These are phyloP conservation scores for Eidolon helvum DNA, from an alignment of 2,113 vertebrate species.

Conservation along the genomic window DNA sequence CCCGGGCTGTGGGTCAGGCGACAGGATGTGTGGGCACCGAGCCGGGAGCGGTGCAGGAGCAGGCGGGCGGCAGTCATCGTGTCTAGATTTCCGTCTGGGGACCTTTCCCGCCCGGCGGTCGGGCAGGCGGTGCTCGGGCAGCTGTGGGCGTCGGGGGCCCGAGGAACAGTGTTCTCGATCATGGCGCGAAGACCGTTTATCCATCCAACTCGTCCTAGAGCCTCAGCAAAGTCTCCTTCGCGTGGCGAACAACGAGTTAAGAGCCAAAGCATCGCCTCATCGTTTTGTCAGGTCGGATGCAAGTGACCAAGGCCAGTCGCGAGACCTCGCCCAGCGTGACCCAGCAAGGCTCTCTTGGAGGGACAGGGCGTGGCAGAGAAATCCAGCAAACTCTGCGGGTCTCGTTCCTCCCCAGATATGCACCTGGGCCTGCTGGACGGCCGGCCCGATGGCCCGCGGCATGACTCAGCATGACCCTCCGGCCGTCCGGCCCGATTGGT, in stretches of 20 bases:
- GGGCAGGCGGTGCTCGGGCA: fast-evolving
- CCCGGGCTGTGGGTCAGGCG: neutral
- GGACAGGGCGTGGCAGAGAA: fast-evolving
- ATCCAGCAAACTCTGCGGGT: fast-evolving
- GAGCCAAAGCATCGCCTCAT: neutral
- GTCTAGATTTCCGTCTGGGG: too few species aligned
- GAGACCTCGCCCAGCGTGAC: fast-evolving
- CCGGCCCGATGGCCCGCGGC: fast-evolving
- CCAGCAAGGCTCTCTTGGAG: fast-evolving
- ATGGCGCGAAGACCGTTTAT: fast-evolving
- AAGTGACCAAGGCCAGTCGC: fast-evolving
- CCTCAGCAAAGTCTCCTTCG: neutral
- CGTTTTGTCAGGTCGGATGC: neutral
- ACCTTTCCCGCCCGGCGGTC: fast-evolving
- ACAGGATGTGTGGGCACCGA: fast-evolving
- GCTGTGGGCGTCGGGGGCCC: too few species aligned
- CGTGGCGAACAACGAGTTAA: fast-evolving
- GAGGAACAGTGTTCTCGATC: fast-evolving
- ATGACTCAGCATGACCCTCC: too few species aligned
- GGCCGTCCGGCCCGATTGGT: too few species aligned
- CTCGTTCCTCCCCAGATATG: neutral
- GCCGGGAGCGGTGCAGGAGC: fast-evolving
- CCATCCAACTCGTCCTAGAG: too few species aligned
- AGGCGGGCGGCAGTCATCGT: too few species aligned
- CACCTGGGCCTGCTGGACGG: fast-evolving